Evolutionary conservation across 2,888 invertebrate species (phyloP), one percentile per base, ranked within the genome.

Genomic region (Chalcis sispes): DNA sequence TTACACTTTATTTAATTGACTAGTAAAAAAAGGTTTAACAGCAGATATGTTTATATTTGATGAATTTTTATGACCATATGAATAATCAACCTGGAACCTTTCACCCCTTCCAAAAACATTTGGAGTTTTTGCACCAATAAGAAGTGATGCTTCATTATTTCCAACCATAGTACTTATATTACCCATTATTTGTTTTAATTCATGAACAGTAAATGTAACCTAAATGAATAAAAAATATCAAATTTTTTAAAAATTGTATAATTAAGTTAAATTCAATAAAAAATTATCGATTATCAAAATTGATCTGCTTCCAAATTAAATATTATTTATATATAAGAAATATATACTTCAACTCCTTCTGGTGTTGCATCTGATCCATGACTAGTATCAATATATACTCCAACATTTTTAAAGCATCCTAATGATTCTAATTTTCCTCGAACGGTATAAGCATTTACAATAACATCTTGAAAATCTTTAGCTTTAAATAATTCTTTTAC

Each of bases 101-200:
- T 98, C 98, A 0, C 96, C 98, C 71, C 98, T 91, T 0, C 98
- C 98, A 81, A 94, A 90, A 67, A 96, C 89, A 90, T 98, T 98
- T 0, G 96, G 96, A 79, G 95, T 90, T 82, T 93, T 92, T 67
- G 95, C 90, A 65, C 95, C 93, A 13, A 95, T 89, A 25, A 94
- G 92, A 36, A 98, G 87, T 25, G 95, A 95, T 1, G 96, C 98
- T 86, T 98, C 97, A 87, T 98, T 97, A 86, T 97, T 96, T 27
- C 96, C 97, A 77, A 98, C 94, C 80, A 95, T 93, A 0, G 97
- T 97, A 84, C 94, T 95, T 46, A 97, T 91, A 0, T 95, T 95
- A 20, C 97, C 98, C 69, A 94, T 93, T 25, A 97, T 87, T n/a
- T 95, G 90, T 18, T 94, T 93, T 80, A 94, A 87, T 89, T 99